Evolutionary conservation across 1,140 invertebrate species (phyloP).

Genomic region (Euschistus heros): DNA sequence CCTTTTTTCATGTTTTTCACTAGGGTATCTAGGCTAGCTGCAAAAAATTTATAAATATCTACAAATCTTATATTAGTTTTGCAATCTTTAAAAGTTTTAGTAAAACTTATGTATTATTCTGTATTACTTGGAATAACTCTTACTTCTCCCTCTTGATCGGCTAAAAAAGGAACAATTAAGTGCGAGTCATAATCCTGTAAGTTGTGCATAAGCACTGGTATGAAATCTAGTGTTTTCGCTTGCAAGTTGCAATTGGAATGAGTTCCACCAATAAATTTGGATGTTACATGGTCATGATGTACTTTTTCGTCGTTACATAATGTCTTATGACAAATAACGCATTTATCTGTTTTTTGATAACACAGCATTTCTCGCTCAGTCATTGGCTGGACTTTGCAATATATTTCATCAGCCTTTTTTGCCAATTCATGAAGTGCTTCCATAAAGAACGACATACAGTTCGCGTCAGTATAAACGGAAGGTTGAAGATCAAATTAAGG

Average conservation of each 20-base stretch:
- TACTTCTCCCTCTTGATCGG: neutral
- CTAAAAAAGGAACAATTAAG: neutral
- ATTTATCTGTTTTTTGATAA: neutral
- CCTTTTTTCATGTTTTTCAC: neutral
- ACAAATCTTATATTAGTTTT: neutral
- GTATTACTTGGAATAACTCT: neutral
- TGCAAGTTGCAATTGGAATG: neutral
- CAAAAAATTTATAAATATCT: neutral
- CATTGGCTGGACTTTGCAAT: too few relatives aligned
- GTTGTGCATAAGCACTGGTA: conserved; percentile 5
- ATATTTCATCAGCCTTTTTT: neutral
- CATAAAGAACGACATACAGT: too few relatives aligned
- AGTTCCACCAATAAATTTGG: neutral
- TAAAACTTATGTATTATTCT: neutral
- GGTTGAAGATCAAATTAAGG: neutral
- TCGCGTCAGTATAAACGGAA: neutral
- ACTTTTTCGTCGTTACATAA: neutral
- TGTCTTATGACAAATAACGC: neutral
- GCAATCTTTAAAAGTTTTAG: neutral
- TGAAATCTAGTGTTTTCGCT: neutral
- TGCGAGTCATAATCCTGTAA: neutral
- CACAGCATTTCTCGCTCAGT: neutral
- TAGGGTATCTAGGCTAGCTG: neutral
- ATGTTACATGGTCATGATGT: neutral
- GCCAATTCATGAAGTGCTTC: too few relatives aligned